Evolutionary conservation across 2,888 invertebrate species (phyloP).

Genomic region (Oasisia sp.): DNA sequence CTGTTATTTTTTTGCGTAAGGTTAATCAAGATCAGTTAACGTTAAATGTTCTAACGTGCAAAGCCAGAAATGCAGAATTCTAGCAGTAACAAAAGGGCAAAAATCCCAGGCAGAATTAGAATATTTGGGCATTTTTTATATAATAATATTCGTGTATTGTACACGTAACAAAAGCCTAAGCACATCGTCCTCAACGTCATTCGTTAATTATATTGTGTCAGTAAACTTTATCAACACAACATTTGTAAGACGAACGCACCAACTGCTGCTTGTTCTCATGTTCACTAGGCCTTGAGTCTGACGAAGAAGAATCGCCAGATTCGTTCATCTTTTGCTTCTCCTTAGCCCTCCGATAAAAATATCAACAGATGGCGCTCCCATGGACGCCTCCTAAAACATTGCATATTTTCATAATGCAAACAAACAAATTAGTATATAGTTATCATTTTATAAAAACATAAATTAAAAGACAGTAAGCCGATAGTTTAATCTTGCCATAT

Average conservation of each 20-base stretch:
- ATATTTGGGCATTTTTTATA: not conserved
- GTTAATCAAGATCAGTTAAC: too few species aligned
- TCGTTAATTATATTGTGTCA: slow-evolving; percentile 25
- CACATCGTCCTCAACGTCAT: not conserved
- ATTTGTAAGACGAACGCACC: not conserved
- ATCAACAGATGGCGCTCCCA: not conserved
- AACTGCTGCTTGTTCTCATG: slow-evolving; percentile 6
- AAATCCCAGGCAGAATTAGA: too few species aligned
- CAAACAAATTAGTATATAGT: not conserved
- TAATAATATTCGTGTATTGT: slow-evolving; percentile 36
- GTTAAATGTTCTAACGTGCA: too few species aligned
- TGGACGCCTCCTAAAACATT: not conserved
- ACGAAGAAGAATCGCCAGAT: not conserved
- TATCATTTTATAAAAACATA: too few species aligned
- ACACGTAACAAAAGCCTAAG: not conserved
- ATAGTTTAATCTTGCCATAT: not conserved
- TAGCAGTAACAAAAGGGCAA: too few species aligned
- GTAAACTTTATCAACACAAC: slow-evolving; percentile 29
- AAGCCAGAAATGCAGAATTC: too few species aligned
- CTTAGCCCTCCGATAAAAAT: not conserved
- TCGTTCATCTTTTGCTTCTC: not conserved
- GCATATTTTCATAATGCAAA: not conserved
- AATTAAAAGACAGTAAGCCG: too few species aligned
- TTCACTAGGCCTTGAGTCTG: not conserved
- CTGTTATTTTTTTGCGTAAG: too few species aligned